phyloP scores from a whole-genome alignment of 2,888 invertebrate species.

The Cheilosia urbana region DNA sequence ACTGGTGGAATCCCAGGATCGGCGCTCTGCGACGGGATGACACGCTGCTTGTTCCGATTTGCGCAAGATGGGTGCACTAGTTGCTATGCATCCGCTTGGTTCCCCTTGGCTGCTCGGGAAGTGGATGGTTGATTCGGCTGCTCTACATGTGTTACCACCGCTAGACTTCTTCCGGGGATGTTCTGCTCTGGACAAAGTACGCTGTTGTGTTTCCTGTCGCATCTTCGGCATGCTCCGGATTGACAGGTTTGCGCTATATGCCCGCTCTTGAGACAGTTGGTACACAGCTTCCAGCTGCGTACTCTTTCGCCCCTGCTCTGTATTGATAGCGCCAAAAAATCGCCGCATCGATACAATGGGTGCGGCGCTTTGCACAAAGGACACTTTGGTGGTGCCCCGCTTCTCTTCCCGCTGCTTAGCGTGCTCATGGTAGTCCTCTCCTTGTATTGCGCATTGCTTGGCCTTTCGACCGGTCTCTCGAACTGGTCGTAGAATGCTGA shows the following conservation, averaged over 20 bases:
- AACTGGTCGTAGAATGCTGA: constrained; percentile 12
- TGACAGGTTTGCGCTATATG: neutral
- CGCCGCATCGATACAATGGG: neutral
- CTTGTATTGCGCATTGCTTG: neutral
- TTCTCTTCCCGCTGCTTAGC: neutral
- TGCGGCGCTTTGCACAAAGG: constrained; percentile 6
- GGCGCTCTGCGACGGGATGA: no score
- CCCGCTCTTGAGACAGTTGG: neutral
- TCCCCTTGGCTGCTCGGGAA: neutral
- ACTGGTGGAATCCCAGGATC: no score
- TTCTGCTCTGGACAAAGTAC: constrained; percentile 15
- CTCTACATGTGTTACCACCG: neutral
- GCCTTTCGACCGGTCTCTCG: neutral
- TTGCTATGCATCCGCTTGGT: neutral
- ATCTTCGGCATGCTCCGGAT: constrained; percentile 3
- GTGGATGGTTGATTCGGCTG: neutral
- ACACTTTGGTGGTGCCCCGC: neutral
- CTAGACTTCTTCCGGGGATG: neutral
- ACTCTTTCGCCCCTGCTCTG: constrained; percentile 1
- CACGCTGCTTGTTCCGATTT: no score
- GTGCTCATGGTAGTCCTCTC: neutral
- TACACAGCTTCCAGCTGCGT: constrained; percentile 10
- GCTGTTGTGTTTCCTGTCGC: constrained; percentile 17
- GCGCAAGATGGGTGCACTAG: no score
- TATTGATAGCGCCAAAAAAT: neutral